These are phyloP conservation scores for Scotopteryx bipunctaria DNA, from an alignment of 2,888 invertebrate species.

Conservation along the genomic window DNA sequence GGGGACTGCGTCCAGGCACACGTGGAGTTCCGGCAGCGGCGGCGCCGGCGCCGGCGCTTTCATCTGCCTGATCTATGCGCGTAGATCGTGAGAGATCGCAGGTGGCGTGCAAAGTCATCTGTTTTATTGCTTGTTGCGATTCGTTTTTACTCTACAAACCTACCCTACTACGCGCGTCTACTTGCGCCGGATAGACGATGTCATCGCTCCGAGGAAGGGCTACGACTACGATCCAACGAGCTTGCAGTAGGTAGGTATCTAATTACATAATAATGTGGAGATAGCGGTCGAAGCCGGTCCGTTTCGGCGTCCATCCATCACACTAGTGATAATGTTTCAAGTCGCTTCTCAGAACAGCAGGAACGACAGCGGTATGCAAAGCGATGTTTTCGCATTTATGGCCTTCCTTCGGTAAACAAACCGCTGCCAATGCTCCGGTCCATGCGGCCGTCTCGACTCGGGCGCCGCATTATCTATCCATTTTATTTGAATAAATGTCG, in stretches of 20 bases:
- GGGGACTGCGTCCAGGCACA: not conserved
- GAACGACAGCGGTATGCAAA: not conserved
- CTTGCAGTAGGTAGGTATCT: too few relatives aligned
- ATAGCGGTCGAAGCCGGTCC: not conserved
- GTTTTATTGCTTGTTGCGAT: not conserved
- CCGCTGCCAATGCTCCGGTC: too few relatives aligned
- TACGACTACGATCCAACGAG: too few relatives aligned
- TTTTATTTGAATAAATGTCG: constrained; percentile 13
- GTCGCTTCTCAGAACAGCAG: not conserved
- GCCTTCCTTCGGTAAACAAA: too few relatives aligned
- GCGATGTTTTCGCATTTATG: not conserved
- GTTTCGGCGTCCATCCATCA: constrained; percentile 13
- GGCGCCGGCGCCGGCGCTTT: constrained; percentile 12
- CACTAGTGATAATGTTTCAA: constrained; percentile 4
- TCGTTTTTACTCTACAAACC: not conserved
- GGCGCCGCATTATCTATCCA: too few relatives aligned
- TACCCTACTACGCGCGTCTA: too few relatives aligned
- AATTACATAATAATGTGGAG: too few relatives aligned
- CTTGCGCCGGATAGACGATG: too few relatives aligned
- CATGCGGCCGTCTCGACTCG: too few relatives aligned
- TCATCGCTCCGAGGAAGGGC: too few relatives aligned
- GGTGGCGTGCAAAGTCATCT: not conserved
- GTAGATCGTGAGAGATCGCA: too few relatives aligned
- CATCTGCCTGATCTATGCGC: constrained; percentile 15
- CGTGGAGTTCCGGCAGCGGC: constrained; percentile 12